Base-by-base conservation (phyloP, 1,140 invertebrate genomes). In the Lerema accius region DNA sequence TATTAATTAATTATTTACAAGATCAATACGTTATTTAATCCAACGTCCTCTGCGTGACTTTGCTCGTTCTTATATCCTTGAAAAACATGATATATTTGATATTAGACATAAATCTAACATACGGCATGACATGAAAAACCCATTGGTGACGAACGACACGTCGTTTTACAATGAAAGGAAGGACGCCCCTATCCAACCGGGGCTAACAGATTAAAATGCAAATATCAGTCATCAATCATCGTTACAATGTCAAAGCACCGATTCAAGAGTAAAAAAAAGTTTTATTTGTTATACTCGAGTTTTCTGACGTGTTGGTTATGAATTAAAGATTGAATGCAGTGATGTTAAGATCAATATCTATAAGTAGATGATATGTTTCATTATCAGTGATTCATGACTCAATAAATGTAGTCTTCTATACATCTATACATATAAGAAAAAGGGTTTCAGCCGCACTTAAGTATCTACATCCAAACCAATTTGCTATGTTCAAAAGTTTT, bases 181-280 rank as follows among this genome's bases (percentile, higher is more conserved):
- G 26, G 15, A 19, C 61, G 28, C 46, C 63, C 63, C 58, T 60
- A 53, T 15, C 42, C 43, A 15, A 49, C 46, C n/a, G 58, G 71
- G 59, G 63, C 73, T 76, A 79, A 67, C 63, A 60, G 60, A 71
- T 71, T 68, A 73, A 69, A 76, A 74, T 72, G 70, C 68, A 69
- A 67, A 68, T 70, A 67, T 48, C 58, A 53, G 55, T 43, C 66
- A 78, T 77, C 71, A 69, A 78, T 80, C 72, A 73, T 78, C 65
- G 60, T 80, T 76, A 74, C 60, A 56, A 39, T 77, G 72, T 75
- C 69, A 58, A 64, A 65, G 39, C 39, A 60, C 15, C 43, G 48
- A 65, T 49, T 60, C n/a, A 15, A 39, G 37, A 65, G 49, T 35
- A 63, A 65, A 65, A 65, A 65, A 23, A 65, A 43, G 48, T 50